These are phyloP conservation scores for Drosophila gaucha DNA, from an alignment of 2,888 invertebrate species.

Conservation along the genomic window DNA sequence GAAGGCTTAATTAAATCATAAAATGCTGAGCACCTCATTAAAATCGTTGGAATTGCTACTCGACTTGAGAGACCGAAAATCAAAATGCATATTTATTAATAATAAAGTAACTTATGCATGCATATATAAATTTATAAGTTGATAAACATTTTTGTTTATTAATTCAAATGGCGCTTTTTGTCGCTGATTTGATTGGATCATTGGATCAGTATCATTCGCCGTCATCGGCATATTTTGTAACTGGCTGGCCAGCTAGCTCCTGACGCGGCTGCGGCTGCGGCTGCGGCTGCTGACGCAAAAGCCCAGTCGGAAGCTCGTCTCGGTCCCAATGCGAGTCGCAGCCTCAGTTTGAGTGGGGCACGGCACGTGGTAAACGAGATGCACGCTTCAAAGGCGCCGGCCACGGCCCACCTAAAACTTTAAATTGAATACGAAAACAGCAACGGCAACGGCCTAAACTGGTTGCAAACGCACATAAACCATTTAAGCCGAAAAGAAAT, in stretches of 20 bases:
- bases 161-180: slow-evolving; percentile 75
- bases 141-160: slow-evolving; percentile 75
- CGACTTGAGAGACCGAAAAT: slow-evolving; percentile 64
- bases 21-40: slow-evolving; percentile 79
- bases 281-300: slow-evolving; percentile 37
- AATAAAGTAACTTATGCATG: slow-evolving; percentile 20
- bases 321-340: slow-evolving; percentile 3
- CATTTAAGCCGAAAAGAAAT: slow-evolving; percentile 80
- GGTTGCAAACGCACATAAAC: slow-evolving; percentile 80
- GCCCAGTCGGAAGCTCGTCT: slow-evolving; percentile 24
- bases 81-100: slow-evolving; percentile 63
- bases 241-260: slow-evolving; percentile 4
- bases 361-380: slow-evolving; percentile 79
- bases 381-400: slow-evolving; percentile 78
- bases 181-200: slow-evolving; percentile 71
- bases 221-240: slow-evolving; percentile 53
- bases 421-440: slow-evolving; percentile 62
- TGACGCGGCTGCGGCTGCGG: background rate
- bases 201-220: slow-evolving; percentile 39
- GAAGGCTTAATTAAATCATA: slow-evolving; percentile 79
- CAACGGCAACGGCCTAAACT: slow-evolving; percentile 60
- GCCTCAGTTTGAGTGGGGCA: slow-evolving; percentile 40
- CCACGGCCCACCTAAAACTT: slow-evolving; percentile 73
- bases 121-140: slow-evolving; percentile 28
- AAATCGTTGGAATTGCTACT: slow-evolving; percentile 76